Percentiles rank a stretch among this genome's conserved stretches.
These are phyloP conservation scores for Cyrtorhinus lividipennis DNA, from an alignment of 1,140 invertebrate genomes.

Conservation along the genomic window DNA sequence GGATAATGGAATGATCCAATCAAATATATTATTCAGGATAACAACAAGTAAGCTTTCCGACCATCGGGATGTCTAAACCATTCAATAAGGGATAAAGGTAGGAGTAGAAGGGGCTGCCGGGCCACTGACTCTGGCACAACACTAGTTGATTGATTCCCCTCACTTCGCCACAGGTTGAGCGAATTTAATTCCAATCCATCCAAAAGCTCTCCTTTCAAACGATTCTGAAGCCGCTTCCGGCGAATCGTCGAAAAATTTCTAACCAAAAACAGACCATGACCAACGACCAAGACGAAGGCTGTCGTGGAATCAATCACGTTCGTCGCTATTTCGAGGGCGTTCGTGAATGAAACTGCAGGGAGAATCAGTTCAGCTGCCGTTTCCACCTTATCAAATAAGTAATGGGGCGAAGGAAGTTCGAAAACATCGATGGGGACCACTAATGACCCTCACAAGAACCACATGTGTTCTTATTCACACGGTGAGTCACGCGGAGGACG, in stretches of 20 bases:
- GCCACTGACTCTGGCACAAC: too few species aligned
- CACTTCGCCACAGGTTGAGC: not conserved
- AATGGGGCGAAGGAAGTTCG: not conserved
- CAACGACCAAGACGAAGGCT: too few species aligned
- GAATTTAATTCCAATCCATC: not conserved
- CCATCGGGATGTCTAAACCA: not conserved
- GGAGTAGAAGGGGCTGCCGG: not conserved
- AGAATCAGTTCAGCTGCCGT: too few species aligned
- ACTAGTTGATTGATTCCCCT: not conserved
- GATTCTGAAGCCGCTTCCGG: too few species aligned
- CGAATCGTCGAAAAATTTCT: too few species aligned
- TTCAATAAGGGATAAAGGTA: not conserved
- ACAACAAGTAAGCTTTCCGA: not conserved
- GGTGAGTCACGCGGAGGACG: not conserved
- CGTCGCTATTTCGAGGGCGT: too few species aligned
- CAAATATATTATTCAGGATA: not conserved
- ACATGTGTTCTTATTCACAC: not conserved
- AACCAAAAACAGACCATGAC: too few species aligned
- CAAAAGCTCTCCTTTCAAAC: not conserved
- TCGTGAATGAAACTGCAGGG: too few species aligned
- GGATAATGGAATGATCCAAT: not conserved
- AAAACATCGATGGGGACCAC: not conserved
- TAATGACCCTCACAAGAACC: not conserved
- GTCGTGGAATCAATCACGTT: too few species aligned
- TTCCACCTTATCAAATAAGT: not conserved